Percentiles rank a stretch among this genome's conserved stretches.
phyloP scores from a whole-genome alignment of 2,113 vertebrate genomes.

The Galeopterus variegatus region DNA sequence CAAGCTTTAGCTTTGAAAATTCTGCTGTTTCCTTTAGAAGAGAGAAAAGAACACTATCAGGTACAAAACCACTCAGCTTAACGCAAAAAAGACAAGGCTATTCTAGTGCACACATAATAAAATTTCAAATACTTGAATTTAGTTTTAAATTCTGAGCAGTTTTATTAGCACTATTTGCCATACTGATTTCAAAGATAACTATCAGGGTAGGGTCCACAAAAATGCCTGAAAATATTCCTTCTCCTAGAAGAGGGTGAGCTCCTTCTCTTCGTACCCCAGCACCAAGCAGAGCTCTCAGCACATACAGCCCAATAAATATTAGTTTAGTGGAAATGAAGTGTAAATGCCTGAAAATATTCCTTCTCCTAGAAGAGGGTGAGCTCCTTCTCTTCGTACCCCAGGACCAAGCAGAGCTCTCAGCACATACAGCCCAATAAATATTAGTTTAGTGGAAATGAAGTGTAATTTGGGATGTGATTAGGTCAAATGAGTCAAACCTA shows the following conservation, averaged over 20 bases:
- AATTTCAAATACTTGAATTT: not conserved
- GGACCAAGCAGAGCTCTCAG: not conserved
- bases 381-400: not conserved
- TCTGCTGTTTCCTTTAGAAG: not conserved
- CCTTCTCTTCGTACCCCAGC: not conserved
- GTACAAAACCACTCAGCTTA: not conserved
- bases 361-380: fast-evolving
- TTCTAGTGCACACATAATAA: not conserved
- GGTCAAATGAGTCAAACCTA: constrained; percentile 44
- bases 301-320: not conserved
- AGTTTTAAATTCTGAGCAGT: not conserved
- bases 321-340: constrained; percentile 46
- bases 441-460: constrained; percentile 48
- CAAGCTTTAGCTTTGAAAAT: constrained; percentile 14
- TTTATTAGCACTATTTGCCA: not conserved
- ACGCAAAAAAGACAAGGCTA: not conserved
- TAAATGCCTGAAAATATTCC: not conserved
- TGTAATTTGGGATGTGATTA: not conserved
- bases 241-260: fast-evolving
- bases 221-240: not conserved
- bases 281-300: not conserved
- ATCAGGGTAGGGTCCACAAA: not conserved
- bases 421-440: not conserved
- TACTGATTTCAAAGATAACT: not conserved
- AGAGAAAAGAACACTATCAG: not conserved